Conservation (phyloP, 2,113 vertebrate genomes). For the Tamias sibiricus region DNA sequence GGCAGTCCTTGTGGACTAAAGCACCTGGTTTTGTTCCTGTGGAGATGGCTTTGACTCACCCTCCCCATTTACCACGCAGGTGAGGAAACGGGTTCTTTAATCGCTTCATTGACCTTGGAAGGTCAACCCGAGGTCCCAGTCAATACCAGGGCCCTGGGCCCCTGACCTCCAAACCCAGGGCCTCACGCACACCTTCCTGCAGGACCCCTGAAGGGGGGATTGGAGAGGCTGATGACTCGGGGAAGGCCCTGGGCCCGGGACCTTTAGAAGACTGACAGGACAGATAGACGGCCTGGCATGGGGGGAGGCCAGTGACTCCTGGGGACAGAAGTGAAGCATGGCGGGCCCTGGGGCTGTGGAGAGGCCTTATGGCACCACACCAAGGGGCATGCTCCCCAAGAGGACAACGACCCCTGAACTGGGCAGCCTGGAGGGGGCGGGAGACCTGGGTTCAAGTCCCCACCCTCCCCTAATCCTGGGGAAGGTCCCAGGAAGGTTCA, state of each 20-base stretch:
- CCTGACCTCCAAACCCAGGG: neutral
- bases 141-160: neutral
- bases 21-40: rapidly evolving
- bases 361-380: neutral
- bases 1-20: neutral
- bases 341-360: neutral
- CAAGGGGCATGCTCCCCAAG: neutral
- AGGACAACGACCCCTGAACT: neutral
- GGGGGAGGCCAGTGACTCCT: neutral
- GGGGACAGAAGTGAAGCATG: neutral
- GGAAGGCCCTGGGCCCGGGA: neutral
- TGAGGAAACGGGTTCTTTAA: neutral
- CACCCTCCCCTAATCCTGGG: neutral
- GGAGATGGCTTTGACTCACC: too few relatives aligned
- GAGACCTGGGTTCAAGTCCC: neutral
- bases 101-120: too few relatives aligned
- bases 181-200: neutral
- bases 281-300: neutral
- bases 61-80: neutral
- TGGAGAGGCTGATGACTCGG: neutral
- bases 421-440: rapidly evolving
- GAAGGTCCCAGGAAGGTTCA: neutral
- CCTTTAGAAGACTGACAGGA: neutral
- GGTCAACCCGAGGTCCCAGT: neutral
- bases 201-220: neutral